These are phyloP conservation scores for Microtus montanus DNA, from an alignment of 2,113 vertebrate genomes.

Conservation along the genomic window DNA sequence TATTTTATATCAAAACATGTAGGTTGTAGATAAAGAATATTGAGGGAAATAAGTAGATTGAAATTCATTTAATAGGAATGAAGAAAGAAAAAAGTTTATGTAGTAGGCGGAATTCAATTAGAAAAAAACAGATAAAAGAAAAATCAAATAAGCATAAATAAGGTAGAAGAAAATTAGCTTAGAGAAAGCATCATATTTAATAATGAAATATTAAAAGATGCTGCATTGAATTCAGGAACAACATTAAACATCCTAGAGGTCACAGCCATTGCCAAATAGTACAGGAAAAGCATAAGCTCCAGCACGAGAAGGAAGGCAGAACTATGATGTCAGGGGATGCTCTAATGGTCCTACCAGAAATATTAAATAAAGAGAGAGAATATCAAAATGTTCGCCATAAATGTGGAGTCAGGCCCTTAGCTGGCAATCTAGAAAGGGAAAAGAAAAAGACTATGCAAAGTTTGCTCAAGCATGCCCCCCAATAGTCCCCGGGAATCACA, in stretches of 20 bases:
- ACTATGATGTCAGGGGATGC: background rate
- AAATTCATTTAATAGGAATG: constrained; percentile 34
- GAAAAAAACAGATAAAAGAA: constrained; percentile 48
- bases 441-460: background rate
- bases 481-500: background rate
- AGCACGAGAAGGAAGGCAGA: constrained; percentile 23
- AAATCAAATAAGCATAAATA: constrained; percentile 67
- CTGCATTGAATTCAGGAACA: constrained; percentile 39
- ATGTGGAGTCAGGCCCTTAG: background rate
- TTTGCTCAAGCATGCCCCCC: background rate
- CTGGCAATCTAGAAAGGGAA: background rate
- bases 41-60: background rate
- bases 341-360: background rate
- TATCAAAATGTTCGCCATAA: background rate
- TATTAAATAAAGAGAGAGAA: background rate
- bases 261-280: background rate
- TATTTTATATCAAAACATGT: constrained; percentile 6
- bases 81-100: constrained; percentile 39
- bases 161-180: constrained; percentile 57
- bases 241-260: constrained; percentile 39
- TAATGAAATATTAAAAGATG: constrained; percentile 38
- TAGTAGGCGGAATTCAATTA: constrained; percentile 58
- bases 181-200: constrained; percentile 55
- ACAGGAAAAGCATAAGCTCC: background rate
- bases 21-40: background rate